Percentiles rank a stretch among this genome's conserved stretches.
Conservation (phyloP, 2,888 invertebrate genomes). For the Rhamphomyia laevipes region DNA sequence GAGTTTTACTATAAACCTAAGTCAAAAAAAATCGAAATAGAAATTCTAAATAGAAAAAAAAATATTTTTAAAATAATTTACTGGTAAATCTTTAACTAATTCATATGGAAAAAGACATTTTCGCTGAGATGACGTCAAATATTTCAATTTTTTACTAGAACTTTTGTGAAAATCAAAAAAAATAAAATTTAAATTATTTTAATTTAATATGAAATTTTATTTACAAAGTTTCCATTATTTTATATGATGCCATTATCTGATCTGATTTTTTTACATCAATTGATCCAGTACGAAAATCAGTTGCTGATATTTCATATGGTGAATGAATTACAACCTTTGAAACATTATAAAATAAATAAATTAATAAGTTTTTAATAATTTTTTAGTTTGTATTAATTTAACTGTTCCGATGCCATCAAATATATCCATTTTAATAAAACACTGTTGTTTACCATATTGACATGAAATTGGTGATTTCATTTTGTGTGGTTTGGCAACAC, state of each 20-base stretch:
- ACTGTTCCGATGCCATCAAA: conserved; percentile 31
- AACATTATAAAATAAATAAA: too few relatives aligned
- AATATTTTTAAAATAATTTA: conserved; percentile 14
- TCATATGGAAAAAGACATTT: conserved; percentile 44
- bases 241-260: conserved; percentile 31
- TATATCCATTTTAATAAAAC: conserved; percentile 32
- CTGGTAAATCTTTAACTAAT: conserved; percentile 34
- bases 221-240: conserved; percentile 34
- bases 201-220: conserved; percentile 12
- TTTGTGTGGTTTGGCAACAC: too few relatives aligned
- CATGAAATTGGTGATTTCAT: conserved; percentile 23
- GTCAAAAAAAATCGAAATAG: neutral
- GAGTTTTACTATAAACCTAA: conserved; percentile 30
- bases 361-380: too few relatives aligned
- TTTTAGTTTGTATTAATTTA: conserved; percentile 7
- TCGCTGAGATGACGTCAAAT: conserved; percentile 38
- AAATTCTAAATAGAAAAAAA: neutral
- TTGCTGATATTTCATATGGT: conserved; percentile 30
- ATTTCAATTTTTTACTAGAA: conserved; percentile 30
- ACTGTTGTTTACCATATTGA: conserved; percentile 31
- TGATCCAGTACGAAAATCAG: conserved; percentile 21
- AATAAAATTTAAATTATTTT: neutral
- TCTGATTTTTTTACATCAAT: conserved; percentile 28
- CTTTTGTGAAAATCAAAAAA: conserved; percentile 14
- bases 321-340: conserved; percentile 31